Conservation (phyloP, 2,797 vertebrate species). For the Clarias fuscus region DNA sequence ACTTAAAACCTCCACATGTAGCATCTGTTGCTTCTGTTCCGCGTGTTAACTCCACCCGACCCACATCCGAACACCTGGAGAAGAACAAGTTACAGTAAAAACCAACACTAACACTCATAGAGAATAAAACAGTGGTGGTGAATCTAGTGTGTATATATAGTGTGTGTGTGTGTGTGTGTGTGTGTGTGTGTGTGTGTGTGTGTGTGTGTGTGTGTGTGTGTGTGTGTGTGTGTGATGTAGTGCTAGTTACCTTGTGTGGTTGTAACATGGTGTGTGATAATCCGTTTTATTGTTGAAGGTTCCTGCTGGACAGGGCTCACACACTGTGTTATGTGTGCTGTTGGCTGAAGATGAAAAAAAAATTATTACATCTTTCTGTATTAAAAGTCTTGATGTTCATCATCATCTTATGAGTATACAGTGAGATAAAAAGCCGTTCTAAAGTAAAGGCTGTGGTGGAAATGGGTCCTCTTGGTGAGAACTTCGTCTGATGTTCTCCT, state of each 20-base stretch:
- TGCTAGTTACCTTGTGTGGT: slow-evolving; percentile 26
- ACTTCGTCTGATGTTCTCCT: background rate
- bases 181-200: background rate
- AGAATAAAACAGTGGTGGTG: background rate
- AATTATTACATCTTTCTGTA: background rate
- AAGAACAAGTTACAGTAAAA: background rate
- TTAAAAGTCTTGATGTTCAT: background rate
- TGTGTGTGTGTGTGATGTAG: background rate
- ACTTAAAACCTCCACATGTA: background rate
- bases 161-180: background rate
- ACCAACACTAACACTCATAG: background rate
- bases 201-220: slow-evolving; percentile 1
- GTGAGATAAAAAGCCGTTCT: background rate
- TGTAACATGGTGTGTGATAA: background rate
- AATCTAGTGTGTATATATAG: background rate
- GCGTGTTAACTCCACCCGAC: background rate
- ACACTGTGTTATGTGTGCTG: background rate
- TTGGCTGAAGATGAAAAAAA: background rate
- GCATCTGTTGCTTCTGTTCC: background rate
- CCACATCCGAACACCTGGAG: background rate
- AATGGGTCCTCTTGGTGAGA: background rate
- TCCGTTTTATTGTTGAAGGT: slow-evolving; percentile 24
- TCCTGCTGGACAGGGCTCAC: background rate
- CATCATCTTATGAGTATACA: background rate
- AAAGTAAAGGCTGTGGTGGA: background rate